Evolutionary conservation across 2,797 vertebrate species (phyloP).

Genomic region (Denticeps clupeoides): DNA sequence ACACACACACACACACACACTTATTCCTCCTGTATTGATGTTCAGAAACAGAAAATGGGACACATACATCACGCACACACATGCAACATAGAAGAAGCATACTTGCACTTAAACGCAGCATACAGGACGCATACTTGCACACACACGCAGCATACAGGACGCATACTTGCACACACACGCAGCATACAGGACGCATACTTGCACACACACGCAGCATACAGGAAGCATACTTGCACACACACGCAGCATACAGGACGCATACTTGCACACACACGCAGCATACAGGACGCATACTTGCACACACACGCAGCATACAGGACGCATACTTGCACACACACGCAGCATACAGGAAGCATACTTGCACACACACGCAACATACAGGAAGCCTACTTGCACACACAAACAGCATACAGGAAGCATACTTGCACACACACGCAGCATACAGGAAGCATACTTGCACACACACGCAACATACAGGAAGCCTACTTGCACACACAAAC

Average conservation of each 20-base stretch:
- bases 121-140: not conserved
- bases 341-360: not conserved
- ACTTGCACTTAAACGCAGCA: not conserved
- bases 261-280: not conserved
- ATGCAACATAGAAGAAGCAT: not conserved
- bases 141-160: not conserved
- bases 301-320: too few species aligned
- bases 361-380: not conserved
- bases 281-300: not conserved
- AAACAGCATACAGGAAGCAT: conserved; percentile 28
- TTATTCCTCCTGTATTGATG: too few species aligned
- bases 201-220: not conserved
- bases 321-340: not conserved
- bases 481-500: not conserved
- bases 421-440: conserved; percentile 2
- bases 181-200: not conserved
- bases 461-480: not conserved
- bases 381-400: too few species aligned
- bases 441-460: not conserved
- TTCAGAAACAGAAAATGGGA: too few species aligned
- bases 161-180: not conserved
- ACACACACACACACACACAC: not conserved
- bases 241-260: not conserved
- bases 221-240: not conserved
- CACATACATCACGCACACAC: too few species aligned